Evolutionary conservation across 2,113 vertebrate species (phyloP).

Genomic region (Zeus faber): DNA sequence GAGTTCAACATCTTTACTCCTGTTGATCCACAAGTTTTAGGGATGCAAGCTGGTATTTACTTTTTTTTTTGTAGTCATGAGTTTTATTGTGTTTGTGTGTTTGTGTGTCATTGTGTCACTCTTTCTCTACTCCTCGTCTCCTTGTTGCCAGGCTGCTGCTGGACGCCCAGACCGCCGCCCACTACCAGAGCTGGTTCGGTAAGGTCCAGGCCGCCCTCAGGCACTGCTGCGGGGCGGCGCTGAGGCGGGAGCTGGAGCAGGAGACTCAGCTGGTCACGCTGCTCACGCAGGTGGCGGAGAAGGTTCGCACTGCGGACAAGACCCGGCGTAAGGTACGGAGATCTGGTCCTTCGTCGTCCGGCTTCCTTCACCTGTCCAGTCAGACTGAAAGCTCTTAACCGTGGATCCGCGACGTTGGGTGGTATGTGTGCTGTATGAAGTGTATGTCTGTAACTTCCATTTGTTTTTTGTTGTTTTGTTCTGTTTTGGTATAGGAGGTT

Average conservation of each 20-base stretch:
- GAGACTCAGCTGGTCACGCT: conserved; percentile 80
- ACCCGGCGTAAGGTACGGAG: conserved; percentile 78
- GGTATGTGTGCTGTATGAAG: background rate
- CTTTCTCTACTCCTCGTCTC: background rate
- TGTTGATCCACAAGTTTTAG: no score
- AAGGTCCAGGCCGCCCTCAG: conserved; percentile 84
- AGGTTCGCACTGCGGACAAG: conserved; percentile 76
- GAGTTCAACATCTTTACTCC: no score
- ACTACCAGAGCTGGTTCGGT: conserved; percentile 87
- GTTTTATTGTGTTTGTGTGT: no score
- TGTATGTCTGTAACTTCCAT: background rate
- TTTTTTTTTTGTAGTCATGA: no score
- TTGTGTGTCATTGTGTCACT: background rate
- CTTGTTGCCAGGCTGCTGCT: conserved; percentile 86
- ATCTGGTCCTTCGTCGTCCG: background rate
- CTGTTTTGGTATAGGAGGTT: conserved; percentile 64
- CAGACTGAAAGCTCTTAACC: background rate
- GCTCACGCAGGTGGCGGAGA: conserved; percentile 80
- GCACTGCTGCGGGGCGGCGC: conserved; percentile 83
- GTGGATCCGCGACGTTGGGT: background rate
- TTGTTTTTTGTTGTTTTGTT: background rate
- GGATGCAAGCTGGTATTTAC: no score
- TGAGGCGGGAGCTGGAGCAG: conserved; percentile 84
- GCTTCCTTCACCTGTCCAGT: background rate
- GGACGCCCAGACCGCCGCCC: conserved; percentile 78